phyloP scores from a whole-genome alignment of 2,113 vertebrate genomes.

The Platycercus adscitus region DNA sequence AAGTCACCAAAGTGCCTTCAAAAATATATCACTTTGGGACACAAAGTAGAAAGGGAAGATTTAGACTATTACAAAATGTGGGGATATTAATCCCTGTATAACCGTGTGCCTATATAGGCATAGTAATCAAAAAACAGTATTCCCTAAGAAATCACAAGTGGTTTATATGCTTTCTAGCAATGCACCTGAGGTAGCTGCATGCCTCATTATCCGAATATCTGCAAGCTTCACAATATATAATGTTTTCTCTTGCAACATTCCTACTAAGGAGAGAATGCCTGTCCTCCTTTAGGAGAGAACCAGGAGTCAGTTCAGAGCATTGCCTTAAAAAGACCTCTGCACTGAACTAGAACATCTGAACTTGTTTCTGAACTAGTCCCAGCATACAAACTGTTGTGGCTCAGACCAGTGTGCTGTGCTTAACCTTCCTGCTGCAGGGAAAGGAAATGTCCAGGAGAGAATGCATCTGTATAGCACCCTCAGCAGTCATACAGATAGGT shows the following conservation, averaged over 20 bases:
- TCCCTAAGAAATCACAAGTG: neutral
- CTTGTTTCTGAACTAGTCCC: neutral
- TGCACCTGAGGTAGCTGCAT: neutral
- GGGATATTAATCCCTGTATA: neutral
- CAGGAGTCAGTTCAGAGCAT: neutral
- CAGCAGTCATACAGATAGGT: neutral
- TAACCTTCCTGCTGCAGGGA: accelerated
- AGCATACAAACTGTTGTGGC: neutral
- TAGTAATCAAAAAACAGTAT: neutral
- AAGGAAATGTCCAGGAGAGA: neutral
- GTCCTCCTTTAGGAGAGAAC: neutral
- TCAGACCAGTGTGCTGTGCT: neutral
- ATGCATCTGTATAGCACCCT: neutral
- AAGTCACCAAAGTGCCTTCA: neutral
- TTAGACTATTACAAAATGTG: neutral
- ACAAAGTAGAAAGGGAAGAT: neutral
- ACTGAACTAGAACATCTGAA: neutral
- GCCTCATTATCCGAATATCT: neutral
- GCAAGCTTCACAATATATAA: neutral
- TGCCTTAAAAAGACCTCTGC: neutral
- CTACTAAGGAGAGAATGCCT: neutral
- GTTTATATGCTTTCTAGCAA: neutral
- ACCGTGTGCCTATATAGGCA: neutral
- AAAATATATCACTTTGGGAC: neutral
- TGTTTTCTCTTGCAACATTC: neutral